Evolutionary conservation across 2,797 vertebrate species (phyloP).

Genomic region (Tamandua tetradactyla): DNA sequence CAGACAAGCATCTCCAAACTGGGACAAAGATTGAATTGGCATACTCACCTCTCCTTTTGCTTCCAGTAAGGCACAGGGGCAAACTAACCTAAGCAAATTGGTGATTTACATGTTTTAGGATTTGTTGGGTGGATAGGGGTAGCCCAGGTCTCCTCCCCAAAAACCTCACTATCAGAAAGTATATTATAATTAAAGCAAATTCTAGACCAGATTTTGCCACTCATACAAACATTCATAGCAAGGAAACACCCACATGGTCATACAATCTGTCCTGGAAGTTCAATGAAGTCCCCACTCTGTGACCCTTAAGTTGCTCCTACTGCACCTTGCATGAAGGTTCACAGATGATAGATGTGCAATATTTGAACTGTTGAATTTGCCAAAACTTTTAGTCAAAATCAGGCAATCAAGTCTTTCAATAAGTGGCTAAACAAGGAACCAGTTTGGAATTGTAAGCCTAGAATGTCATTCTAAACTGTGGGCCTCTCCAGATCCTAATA

Average conservation of each 20-base stretch:
- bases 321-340: not conserved
- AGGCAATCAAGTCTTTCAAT: not conserved
- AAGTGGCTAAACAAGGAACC: not conserved
- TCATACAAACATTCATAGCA: not conserved
- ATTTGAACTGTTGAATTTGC: not conserved
- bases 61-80: not conserved
- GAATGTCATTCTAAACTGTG: slow-evolving; percentile 20
- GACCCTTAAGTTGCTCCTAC: not conserved
- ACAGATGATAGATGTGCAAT: not conserved
- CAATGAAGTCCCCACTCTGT: not conserved
- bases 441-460: slow-evolving; percentile 29
- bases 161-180: not conserved
- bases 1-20: slow-evolving; percentile 30
- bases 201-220: slow-evolving; percentile 6
- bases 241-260: not conserved
- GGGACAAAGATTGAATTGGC: not conserved
- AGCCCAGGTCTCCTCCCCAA: not conserved
- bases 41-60: slow-evolving; percentile 26
- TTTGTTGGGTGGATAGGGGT: not conserved
- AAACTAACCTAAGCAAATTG: not conserved
- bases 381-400: slow-evolving; percentile 49
- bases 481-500: not conserved
- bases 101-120: not conserved
- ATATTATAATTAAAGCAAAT: slow-evolving; percentile 20
- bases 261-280: slow-evolving; percentile 7